Percentiles rank a stretch among this genome's conserved stretches.
Conservation (phyloP, 1,140 invertebrate genomes). For the Asbolus verrucosus region DNA sequence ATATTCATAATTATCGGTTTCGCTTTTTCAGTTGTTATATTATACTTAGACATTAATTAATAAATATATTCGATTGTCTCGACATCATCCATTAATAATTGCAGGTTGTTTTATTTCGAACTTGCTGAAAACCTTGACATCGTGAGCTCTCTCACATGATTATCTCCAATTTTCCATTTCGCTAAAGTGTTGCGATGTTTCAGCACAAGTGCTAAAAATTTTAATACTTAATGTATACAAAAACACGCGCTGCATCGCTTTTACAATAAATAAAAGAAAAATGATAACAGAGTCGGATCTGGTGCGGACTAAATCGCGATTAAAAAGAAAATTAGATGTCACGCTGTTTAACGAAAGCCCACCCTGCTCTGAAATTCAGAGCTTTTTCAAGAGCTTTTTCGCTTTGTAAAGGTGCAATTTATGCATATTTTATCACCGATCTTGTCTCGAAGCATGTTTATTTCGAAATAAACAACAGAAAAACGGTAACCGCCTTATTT, state of each 20-base stretch:
- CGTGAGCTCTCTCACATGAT: too few species aligned
- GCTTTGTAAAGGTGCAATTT: not conserved
- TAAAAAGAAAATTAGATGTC: conserved; percentile 34
- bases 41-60: too few species aligned
- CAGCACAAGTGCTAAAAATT: not conserved
- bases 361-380: conserved; percentile 17
- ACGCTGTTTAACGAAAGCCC: not conserved
- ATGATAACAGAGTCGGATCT: conserved; percentile 6
- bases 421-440: not conserved
- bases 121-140: too few species aligned
- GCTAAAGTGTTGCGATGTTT: too few species aligned
- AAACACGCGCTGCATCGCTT: conserved; percentile 7
- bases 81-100: too few species aligned
- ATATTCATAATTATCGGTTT: too few species aligned
- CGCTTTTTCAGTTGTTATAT: too few species aligned
- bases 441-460: not conserved
- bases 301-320: conserved; percentile 9
- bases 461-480: not conserved
- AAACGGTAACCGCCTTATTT: too few species aligned
- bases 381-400: not conserved
- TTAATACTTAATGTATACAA: conserved; percentile 22
- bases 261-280: conserved; percentile 24
- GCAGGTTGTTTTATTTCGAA: too few species aligned
- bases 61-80: too few species aligned
- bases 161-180: too few species aligned